These are phyloP conservation scores for Echinometra lucunter DNA, from an alignment of 53 echinoderm and acorn worm species.

Conservation along the genomic window DNA sequence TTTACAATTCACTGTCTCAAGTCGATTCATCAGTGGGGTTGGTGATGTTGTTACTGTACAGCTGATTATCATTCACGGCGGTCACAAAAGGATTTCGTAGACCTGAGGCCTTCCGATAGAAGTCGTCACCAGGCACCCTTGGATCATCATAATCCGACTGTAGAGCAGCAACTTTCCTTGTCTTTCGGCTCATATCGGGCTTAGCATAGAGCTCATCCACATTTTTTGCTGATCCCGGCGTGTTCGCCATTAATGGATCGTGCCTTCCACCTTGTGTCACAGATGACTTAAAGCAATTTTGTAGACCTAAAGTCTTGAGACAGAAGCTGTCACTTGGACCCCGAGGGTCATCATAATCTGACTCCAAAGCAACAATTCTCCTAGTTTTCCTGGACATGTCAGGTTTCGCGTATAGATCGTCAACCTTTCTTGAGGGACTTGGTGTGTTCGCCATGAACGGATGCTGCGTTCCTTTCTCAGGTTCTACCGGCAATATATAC, in stretches of 20 bases:
- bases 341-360: neutral
- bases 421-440: neutral
- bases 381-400: slow-evolving; percentile 2
- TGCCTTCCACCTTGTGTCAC: neutral
- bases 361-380: neutral
- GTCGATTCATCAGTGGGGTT: neutral
- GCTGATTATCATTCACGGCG: neutral
- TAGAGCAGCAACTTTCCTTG: neutral
- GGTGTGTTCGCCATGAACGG: neutral
- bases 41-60: neutral
- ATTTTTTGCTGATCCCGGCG: neutral
- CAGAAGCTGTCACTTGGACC: neutral
- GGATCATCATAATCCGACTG: neutral
- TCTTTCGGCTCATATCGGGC: slow-evolving; percentile 11
- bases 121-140: neutral
- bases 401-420: neutral
- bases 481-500: neutral
- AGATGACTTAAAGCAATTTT: too few species aligned
- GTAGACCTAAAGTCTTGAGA: neutral
- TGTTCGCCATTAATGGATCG: neutral
- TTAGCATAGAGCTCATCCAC: neutral
- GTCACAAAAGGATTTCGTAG: too few species aligned
- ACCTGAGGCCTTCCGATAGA: neutral
- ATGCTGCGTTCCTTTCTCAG: neutral
- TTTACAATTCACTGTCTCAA: neutral